phyloP scores from a whole-genome alignment of 2,113 vertebrate species.

The Tautogolabrus adspersus region DNA sequence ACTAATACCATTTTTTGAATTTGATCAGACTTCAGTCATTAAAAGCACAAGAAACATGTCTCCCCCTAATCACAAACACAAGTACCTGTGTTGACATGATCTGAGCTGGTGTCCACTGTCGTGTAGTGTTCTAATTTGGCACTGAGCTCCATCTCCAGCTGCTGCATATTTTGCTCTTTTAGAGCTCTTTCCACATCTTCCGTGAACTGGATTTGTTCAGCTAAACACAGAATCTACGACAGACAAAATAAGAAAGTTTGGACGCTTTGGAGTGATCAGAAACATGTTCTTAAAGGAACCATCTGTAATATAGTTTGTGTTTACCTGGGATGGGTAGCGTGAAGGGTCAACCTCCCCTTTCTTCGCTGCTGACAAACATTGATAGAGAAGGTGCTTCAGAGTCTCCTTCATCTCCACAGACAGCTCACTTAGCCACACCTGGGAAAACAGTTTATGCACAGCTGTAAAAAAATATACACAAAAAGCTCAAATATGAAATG shows the following conservation, averaged over 20 bases:
- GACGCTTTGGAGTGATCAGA: not conserved
- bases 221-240: conserved; percentile 91
- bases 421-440: conserved; percentile 93
- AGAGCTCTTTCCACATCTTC: conserved; percentile 93
- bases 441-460: not conserved
- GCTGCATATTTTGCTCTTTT: conserved; percentile 86
- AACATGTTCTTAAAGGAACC: not conserved
- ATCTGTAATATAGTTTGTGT: not conserved
- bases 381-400: conserved; percentile 88
- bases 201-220: conserved; percentile 97
- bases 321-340: conserved; percentile 94
- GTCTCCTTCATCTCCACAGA: conserved; percentile 96
- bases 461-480: not conserved
- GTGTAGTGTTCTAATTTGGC: conserved; percentile 95
- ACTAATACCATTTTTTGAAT: not conserved
- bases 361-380: conserved; percentile 89
- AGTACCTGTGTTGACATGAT: conserved; percentile 83
- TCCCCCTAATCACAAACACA: not conserved
- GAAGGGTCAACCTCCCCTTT: conserved; percentile 90
- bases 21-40: not conserved
- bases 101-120: conserved; percentile 83
- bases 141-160: conserved; percentile 89
- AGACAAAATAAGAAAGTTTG: not conserved
- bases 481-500: not conserved
- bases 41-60: not conserved